Conservation (phyloP, 2,797 vertebrate species). For the Cyclura pinguis region DNA sequence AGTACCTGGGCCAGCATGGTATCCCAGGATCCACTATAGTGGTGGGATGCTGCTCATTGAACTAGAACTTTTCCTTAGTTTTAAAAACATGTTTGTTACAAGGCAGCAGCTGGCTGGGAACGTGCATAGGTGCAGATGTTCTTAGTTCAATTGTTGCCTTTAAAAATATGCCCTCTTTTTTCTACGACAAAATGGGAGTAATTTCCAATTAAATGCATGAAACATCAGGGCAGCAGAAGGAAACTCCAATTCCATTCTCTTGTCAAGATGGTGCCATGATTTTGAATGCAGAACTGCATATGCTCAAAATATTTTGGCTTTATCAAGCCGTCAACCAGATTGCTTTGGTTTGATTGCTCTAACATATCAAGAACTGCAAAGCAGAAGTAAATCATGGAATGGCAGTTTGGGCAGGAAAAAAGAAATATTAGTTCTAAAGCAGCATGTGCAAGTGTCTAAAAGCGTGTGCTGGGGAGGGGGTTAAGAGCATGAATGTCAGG, state of each 20-base stretch:
- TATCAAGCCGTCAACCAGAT: neutral
- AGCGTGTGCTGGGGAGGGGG: neutral
- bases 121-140: too few species aligned
- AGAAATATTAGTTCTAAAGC: neutral
- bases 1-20: too few species aligned
- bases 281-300: neutral
- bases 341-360: neutral
- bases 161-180: neutral
- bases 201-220: neutral
- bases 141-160: neutral
- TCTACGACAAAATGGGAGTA: neutral
- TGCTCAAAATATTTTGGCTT: neutral
- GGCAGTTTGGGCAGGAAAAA: neutral
- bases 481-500: neutral
- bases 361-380: neutral
- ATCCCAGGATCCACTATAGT: too few species aligned
- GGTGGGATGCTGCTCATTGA: too few species aligned
- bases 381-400: too few species aligned
- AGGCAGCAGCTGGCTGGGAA: too few species aligned
- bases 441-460: neutral
- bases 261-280: neutral
- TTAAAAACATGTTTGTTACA: too few species aligned
- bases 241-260: neutral
- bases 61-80: too few species aligned
- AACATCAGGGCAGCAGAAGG: neutral